Evolutionary conservation across 2,113 vertebrate genomes (phyloP), one percentile per base, ranked within the genome.

Genomic region (Sceloporus undulatus): DNA sequence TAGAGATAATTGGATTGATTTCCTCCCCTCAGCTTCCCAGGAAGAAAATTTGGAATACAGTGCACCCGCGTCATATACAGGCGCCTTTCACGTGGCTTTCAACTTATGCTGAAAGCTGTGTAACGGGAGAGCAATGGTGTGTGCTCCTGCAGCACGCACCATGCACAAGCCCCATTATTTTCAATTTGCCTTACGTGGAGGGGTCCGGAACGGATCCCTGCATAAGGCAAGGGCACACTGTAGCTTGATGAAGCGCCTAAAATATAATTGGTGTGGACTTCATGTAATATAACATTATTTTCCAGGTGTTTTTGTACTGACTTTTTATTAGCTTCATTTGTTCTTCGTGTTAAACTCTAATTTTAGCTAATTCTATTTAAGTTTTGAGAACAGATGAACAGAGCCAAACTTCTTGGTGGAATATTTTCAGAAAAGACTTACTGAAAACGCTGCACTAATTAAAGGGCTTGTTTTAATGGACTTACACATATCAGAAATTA

Each of bases 401-500:
- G 71, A 84, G 70, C 13, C 70, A 75, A 23, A 59, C 14, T 18
- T 34, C 27, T 54, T 71, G 70, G 29, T 27, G 10, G 42, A 77
- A 66, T 3, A 52, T 11, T 78, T 79, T 79, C 34, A 54, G 23
- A 34, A 68, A 34, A 18, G 2, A 21, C 65, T 34, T 78, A 42
- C 23, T 79, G 48, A 82, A 78, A 75, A 54, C 89, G 65, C 78
- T 75, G 65, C 42, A 48, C 34, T 89, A 86, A 78, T 90, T 91
- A 77, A 80, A 79, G 70, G 89, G 19, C 78, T 86, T 2, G 29
- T 7, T 48, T 34, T 73, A 84, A 74, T 84, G 38, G 4, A 74
- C 34, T 48, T 81, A 66, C 54, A 59, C 52, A n/a, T 6, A 54
- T 79, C 8, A 34, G 21, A 65, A 66, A 82, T 40, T 74, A 74